Percentiles rank a stretch among this genome's conserved stretches.
Conservation (phyloP, 2,113 vertebrate species). For the Hippocampus barbouri region DNA sequence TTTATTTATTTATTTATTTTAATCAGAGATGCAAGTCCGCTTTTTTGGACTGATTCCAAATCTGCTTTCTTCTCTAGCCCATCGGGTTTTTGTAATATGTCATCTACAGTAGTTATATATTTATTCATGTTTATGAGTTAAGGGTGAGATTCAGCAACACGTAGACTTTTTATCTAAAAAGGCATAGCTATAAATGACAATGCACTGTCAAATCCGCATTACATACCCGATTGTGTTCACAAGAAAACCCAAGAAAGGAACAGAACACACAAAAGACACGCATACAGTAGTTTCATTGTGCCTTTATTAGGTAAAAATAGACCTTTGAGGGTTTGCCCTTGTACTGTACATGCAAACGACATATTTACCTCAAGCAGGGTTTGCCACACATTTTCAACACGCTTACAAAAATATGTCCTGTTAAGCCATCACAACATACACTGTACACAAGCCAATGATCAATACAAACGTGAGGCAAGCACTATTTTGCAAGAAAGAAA, state of each 20-base stretch:
- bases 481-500: background rate
- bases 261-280: background rate
- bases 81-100: too few species aligned
- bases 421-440: conserved; percentile 12
- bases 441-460: conserved; percentile 12
- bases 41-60: too few species aligned
- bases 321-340: conserved; percentile 59
- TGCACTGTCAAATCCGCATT: too few species aligned
- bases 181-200: too few species aligned
- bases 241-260: background rate
- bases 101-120: too few species aligned
- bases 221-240: too few species aligned
- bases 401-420: background rate
- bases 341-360: conserved; percentile 60
- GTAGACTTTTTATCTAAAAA: too few species aligned
- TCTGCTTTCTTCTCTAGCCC: too few species aligned
- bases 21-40: too few species aligned
- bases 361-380: conserved; percentile 42
- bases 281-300: conserved; percentile 33
- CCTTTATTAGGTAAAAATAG: conserved; percentile 74
- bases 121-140: too few species aligned
- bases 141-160: too few species aligned
- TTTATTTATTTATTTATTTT: too few species aligned
- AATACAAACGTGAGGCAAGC: background rate
- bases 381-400: background rate